Conservation (phyloP, 1,140 invertebrate species). For the Zaprionus gabonicus region DNA sequence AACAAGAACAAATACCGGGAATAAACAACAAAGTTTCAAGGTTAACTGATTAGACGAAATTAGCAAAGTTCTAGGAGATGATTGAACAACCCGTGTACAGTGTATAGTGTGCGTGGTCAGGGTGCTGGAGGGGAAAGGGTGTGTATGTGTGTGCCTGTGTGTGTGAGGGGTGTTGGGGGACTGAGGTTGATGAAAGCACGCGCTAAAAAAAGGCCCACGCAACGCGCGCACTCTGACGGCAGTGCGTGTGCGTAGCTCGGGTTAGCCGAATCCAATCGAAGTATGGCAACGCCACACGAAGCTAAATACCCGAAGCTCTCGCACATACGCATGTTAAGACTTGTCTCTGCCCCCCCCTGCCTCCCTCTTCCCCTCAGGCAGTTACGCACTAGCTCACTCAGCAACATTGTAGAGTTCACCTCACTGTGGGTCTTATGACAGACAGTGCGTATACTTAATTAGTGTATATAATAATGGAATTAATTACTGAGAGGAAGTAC, state of each 20-base stretch:
- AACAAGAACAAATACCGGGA: slow-evolving; percentile 65
- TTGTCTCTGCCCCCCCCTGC: too few species aligned
- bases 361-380: too few species aligned
- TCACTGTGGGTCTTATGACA: too few species aligned
- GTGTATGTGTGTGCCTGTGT: not conserved
- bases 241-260: slow-evolving; percentile 59
- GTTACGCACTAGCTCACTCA: too few species aligned
- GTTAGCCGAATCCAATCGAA: not conserved
- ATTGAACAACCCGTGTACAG: slow-evolving; percentile 41
- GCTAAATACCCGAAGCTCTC: not conserved
- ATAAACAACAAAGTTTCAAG: slow-evolving; percentile 73
- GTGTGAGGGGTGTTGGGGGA: not conserved
- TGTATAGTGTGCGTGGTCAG: not conserved
- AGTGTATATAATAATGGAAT: too few species aligned
- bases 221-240: slow-evolving; percentile 38
- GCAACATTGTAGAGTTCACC: too few species aligned
- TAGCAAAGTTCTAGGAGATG: slow-evolving; percentile 79
- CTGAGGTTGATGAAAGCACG: slow-evolving; percentile 64
- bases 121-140: not conserved
- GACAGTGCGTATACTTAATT: too few species aligned
- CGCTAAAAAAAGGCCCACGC: slow-evolving; percentile 74
- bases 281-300: not conserved
- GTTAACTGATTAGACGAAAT: slow-evolving; percentile 82
- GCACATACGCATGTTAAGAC: too few species aligned
- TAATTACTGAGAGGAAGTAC: too few species aligned